Percentiles rank a stretch among this genome's conserved stretches.
These are phyloP conservation scores for Chrysomela aeneicollis DNA, from an alignment of 2,888 invertebrate species.

Conservation along the genomic window DNA sequence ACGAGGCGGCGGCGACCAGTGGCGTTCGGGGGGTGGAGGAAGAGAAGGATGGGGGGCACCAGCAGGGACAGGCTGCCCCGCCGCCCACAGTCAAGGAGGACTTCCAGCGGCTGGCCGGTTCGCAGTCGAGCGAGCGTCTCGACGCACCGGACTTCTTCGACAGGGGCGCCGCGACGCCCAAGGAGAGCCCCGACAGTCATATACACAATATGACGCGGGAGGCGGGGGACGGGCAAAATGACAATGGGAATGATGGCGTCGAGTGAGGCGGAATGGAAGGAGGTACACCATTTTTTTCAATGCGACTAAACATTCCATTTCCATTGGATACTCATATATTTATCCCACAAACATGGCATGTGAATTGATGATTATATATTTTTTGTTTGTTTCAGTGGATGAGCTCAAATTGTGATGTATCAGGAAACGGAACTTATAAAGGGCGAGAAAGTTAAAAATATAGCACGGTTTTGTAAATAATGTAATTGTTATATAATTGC, in stretches of 20 bases:
- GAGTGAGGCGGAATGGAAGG: constrained; percentile 48
- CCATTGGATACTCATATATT: no score
- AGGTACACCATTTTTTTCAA: no score
- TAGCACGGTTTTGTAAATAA: constrained; percentile 53
- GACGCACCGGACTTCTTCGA: constrained; percentile 50
- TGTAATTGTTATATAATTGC: constrained; percentile 54
- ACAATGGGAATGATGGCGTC: constrained; percentile 48
- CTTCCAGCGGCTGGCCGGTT: constrained; percentile 50
- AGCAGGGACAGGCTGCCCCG: background rate
- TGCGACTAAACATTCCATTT: no score
- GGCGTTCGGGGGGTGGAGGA: constrained; percentile 49
- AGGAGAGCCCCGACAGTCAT: constrained; percentile 46
- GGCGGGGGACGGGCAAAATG: constrained; percentile 64
- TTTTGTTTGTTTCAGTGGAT: constrained; percentile 34
- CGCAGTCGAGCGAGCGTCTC: constrained; percentile 52
- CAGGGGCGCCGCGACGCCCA: constrained; percentile 41
- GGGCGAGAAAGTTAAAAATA: constrained; percentile 41
- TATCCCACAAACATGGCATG: no score
- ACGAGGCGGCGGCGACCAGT: constrained; percentile 19
- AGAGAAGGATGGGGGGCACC: no score
- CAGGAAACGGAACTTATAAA: constrained; percentile 29
- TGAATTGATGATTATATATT: constrained; percentile 11
- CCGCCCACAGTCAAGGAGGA: constrained; percentile 54
- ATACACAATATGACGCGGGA: constrained; percentile 66
- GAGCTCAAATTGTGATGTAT: constrained; percentile 38